Conservation (phyloP, 2,797 vertebrate species). For the Vultur gryphus region DNA sequence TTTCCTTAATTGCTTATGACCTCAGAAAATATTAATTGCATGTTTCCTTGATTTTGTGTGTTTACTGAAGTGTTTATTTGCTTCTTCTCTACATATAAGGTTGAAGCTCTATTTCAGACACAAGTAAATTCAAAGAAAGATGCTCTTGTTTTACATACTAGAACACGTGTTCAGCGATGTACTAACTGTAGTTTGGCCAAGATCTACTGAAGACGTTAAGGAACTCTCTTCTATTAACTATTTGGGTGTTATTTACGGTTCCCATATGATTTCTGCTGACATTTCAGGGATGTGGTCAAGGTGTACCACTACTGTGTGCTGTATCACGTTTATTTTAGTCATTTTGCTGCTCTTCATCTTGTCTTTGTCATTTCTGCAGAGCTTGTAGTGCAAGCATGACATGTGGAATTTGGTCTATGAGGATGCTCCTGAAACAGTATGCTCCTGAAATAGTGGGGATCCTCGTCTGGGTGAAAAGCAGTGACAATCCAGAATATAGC, state of each 20-base stretch:
- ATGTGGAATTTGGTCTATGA: neutral
- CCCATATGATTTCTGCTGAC: neutral
- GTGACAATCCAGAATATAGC: neutral
- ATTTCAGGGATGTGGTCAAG: neutral
- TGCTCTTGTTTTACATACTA: neutral
- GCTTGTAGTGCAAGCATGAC: neutral
- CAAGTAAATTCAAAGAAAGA: neutral
- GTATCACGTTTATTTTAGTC: neutral
- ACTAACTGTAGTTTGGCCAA: neutral
- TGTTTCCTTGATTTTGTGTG: neutral
- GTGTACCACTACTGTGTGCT: neutral
- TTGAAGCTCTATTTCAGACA: neutral
- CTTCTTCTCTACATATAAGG: neutral
- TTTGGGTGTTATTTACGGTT: neutral
- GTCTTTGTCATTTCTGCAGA: neutral
- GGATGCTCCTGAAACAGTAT: neutral
- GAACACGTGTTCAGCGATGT: neutral
- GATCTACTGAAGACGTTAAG: neutral
- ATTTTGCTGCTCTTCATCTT: neutral
- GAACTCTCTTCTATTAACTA: neutral
- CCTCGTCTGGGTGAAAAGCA: neutral
- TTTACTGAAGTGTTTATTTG: neutral
- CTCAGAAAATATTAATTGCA: neutral
- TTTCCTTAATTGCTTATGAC: neutral
- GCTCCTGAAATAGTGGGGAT: neutral